A percentile compares a stretch with the other conserved stretches of the same genome.
phyloP scores from a whole-genome alignment of 2,888 invertebrate genomes.

The Epinotia demarniana region DNA sequence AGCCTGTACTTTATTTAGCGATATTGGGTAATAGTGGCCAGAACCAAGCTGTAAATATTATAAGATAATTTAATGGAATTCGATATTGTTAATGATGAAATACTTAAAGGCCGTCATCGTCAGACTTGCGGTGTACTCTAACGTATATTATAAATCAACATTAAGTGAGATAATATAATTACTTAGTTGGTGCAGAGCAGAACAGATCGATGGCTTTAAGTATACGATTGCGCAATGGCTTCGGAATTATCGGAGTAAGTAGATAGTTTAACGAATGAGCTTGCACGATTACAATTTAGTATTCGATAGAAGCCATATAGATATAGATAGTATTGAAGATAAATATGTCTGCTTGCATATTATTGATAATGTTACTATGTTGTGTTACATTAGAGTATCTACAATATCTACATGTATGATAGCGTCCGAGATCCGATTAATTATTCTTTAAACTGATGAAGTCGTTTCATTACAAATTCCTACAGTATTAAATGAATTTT shows the following conservation, averaged over 20 bases:
- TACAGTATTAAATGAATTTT: conserved; percentile 18
- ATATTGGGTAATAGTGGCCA: conserved; percentile 34
- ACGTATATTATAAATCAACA: conserved; percentile 16
- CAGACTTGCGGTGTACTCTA: conserved; percentile 19
- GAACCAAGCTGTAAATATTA: conserved; percentile 45
- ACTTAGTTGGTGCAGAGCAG: neutral
- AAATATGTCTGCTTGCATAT: conserved; percentile 37
- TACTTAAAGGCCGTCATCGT: conserved; percentile 12
- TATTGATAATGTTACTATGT: conserved; percentile 19
- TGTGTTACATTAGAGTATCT: conserved; percentile 18
- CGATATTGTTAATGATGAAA: conserved; percentile 18
- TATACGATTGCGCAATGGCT: conserved; percentile 19
- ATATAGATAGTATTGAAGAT: conserved; percentile 51
- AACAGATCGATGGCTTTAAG: neutral
- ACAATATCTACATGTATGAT: conserved; percentile 7
- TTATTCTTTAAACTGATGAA: neutral
- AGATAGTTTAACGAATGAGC: conserved; percentile 58
- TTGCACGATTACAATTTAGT: conserved; percentile 58
- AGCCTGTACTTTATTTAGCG: conserved; percentile 41
- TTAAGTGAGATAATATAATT: conserved; percentile 1
- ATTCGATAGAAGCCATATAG: conserved; percentile 48
- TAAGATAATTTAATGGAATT: conserved; percentile 27
- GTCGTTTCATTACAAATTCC: conserved; percentile 9
- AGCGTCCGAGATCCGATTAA: conserved; percentile 23
- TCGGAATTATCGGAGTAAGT: conserved; percentile 44